Evolutionary conservation across 1,140 invertebrate species (phyloP), one percentile per base, ranked within the genome.

Genomic region (Atopsyche davidsoni): DNA sequence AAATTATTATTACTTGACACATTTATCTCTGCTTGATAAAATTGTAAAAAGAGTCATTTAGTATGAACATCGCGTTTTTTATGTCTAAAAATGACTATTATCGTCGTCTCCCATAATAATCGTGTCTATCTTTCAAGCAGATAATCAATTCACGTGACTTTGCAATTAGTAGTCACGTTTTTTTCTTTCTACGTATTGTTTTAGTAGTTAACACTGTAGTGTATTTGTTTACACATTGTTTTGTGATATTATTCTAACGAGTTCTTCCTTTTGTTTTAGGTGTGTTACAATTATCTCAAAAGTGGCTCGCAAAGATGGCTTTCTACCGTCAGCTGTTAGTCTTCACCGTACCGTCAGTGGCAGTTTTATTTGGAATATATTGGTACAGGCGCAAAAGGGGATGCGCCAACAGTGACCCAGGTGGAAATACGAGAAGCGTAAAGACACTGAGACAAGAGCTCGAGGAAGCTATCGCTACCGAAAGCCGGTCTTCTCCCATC

Each of bases 351-450:
- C 76, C 77, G 60, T 75, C 77, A 51, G 70, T 79, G 65, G 76
- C 76, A 53, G 70, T 79, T 53, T 66, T 81, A 53, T 68, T 79
- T 60, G 77, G 77, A 57, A 78, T 79, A 63, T 77, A 79, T 60
- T 81, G 78, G 79, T 81, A 77, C 73, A 77, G 72, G 70, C 76
- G 75, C 69, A 78, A 76, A 68, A 74, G 75, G 65, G 69, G 69
- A 56, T 70, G 66, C 62, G 67, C 69, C 58, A 73, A 71, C 65
- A 70, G 69, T 72, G 72, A 74, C 70, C 70, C 72, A 49, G 70
- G 72, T 55, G 70, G 70, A 69, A 73, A 69, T 38, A 44, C 41
- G 66, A 68, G 71, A 67, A 69, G 70, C 65, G 64, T 67, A 64
- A 74, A 73, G 66, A 68, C 60, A 60, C 62, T 73, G 46, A 65